Evolutionary conservation across 1,140 invertebrate genomes (phyloP).

Genomic region (Camponotus vicinus): DNA sequence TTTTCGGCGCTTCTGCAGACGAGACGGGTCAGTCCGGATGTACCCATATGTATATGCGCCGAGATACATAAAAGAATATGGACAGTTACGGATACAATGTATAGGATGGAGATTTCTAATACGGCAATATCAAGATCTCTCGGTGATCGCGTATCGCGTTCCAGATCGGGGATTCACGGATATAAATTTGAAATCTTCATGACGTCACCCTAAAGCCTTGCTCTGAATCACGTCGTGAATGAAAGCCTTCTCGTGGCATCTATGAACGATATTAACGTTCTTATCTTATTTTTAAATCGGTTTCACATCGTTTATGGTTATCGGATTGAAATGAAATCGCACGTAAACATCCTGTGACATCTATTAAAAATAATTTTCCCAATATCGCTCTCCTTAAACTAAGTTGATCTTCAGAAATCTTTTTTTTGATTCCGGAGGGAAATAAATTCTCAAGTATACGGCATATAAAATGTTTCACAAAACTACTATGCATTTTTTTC

Average conservation of each 20-base stretch:
- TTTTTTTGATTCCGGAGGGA: neutral
- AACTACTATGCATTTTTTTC: neutral
- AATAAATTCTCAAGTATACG: neutral
- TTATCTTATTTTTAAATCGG: slow-evolving; percentile 28
- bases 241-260: neutral
- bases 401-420: neutral
- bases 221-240: slow-evolving; percentile 1
- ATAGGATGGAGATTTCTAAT: slow-evolving; percentile 19
- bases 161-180: slow-evolving; percentile 36
- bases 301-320: neutral
- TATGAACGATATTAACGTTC: slow-evolving; percentile 12
- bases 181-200: slow-evolving; percentile 60
- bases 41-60: neutral
- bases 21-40: slow-evolving; percentile 17
- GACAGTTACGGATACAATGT: neutral
- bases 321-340: neutral
- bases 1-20: slow-evolving; percentile 57
- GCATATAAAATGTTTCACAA: too few species aligned
- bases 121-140: slow-evolving; percentile 35
- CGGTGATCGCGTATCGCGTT: slow-evolving; percentile 38
- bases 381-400: neutral
- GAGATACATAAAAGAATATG: slow-evolving; percentile 15
- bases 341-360: neutral
- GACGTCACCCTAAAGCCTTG: slow-evolving; percentile 2
- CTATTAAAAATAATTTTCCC: neutral